Percentiles rank a stretch among this genome's conserved stretches.
Conservation (phyloP, 2,797 vertebrate genomes). For the Manis crassicaudata region DNA sequence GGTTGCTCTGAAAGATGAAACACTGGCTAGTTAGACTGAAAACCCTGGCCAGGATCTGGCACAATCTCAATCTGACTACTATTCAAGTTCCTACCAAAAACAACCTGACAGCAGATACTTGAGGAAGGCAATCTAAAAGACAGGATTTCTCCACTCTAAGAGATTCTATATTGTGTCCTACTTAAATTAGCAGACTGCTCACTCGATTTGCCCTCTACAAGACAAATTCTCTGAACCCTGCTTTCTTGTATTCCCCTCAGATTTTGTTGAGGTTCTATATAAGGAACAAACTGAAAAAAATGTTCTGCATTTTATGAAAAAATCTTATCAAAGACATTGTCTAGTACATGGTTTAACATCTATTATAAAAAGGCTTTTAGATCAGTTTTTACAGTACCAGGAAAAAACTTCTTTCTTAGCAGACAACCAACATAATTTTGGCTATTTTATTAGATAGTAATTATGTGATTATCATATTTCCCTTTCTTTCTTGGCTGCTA, state of each 20-base stretch:
- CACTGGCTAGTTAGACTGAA: neutral
- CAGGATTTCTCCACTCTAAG: neutral
- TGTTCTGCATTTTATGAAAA: conserved; percentile 15
- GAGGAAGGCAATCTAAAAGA: conserved; percentile 25
- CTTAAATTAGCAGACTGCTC: conserved; percentile 23
- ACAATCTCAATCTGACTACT: conserved; percentile 28
- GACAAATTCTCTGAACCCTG: neutral
- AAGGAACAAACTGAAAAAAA: neutral
- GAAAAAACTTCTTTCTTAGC: conserved; percentile 60
- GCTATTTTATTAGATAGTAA: conserved; percentile 63
- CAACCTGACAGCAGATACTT: conserved; percentile 17
- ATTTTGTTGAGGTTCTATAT: conserved; percentile 44
- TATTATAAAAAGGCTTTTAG: conserved; percentile 64
- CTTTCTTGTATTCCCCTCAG: neutral
- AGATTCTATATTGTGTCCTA: neutral
- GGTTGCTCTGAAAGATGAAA: conserved; percentile 17
- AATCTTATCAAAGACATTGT: conserved; percentile 45
- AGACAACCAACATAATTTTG: conserved; percentile 53
- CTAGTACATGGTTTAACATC: conserved; percentile 27
- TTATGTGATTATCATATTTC: conserved; percentile 58
- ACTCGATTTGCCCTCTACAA: conserved; percentile 37
- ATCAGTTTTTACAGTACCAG: conserved; percentile 48
- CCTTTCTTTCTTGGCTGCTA: conserved; percentile 49
- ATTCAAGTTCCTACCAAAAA: neutral
- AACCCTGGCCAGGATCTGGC: neutral